phyloP scores from a whole-genome alignment of 2,888 invertebrate species.

The Nymphalis urticae region DNA sequence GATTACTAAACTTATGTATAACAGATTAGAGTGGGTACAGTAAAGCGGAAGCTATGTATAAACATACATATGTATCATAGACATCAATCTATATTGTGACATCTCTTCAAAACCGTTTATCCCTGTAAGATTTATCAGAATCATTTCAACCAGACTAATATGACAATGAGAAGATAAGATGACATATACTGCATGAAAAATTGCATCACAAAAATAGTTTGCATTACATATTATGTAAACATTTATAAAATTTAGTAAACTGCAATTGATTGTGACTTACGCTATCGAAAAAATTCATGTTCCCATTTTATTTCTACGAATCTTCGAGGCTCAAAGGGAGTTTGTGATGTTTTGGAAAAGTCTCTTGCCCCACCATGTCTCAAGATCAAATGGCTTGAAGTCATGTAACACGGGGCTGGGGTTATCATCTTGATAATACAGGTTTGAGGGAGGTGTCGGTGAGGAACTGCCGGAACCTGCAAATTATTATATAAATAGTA shows the following conservation, averaged over 20 bases:
- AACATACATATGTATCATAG: neutral
- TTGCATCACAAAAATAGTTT: constrained; percentile 36
- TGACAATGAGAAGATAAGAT: constrained; percentile 26
- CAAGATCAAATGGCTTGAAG: constrained; percentile 94
- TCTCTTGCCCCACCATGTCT: constrained; percentile 94
- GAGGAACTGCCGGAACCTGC: constrained; percentile 72
- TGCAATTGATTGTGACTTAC: constrained; percentile 78
- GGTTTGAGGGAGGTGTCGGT: constrained; percentile 71
- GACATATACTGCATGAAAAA: constrained; percentile 25
- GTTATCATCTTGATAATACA: constrained; percentile 88
- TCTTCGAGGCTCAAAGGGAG: constrained; percentile 79
- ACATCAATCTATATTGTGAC: neutral
- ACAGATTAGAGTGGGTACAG: neutral
- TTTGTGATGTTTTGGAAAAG: constrained; percentile 92
- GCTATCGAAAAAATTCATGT: constrained; percentile 63
- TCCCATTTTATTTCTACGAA: constrained; percentile 43
- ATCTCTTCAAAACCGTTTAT: constrained; percentile 1
- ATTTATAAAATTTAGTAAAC: constrained; percentile 70
- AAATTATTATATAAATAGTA: neutral
- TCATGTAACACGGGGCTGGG: constrained; percentile 87
- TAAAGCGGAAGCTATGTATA: constrained; percentile 9
- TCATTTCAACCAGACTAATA: constrained; percentile 24
- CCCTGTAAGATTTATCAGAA: constrained; percentile 16
- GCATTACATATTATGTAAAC: constrained; percentile 18
- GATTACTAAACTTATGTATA: constrained; percentile 66